Evolutionary conservation across 1,140 invertebrate genomes (phyloP), one percentile per base, ranked within the genome.

Genomic region (Euglossa dilemma): DNA sequence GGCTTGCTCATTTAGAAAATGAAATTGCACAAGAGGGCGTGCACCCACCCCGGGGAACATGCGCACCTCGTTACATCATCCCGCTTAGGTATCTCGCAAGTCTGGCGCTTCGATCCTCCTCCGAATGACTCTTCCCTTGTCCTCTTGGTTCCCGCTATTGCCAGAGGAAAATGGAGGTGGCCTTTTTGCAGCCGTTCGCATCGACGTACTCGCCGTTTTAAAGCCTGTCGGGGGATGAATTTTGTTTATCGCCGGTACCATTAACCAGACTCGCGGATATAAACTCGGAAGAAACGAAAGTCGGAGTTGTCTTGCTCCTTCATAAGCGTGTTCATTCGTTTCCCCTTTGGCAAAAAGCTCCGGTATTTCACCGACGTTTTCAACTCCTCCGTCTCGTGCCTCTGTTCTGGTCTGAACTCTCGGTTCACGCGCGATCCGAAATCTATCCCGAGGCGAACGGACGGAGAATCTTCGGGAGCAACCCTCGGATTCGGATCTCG

Each of bases 1-100:
- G 83, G 87, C 66, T 79, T 71, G 72, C 74, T 89, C 87, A 86
- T 89, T 89, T 90, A 86, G 88, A 89, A 93, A 93, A 92, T 91
- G 91, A 92, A 90, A 91, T 91, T 91, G 87, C 85, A 80, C 80
- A 87, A 89, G 87, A 91, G 92, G 92, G 92, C 92, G 82, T 91
- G 87, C 90, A 91, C 91, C 85, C 83, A 88, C 84, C 85, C 18
- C 83, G 77, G 78, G 69, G 83, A 89, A 87, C 92, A 93, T 93
- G 92, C 92, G 92, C 92, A 92, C 85, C 87, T 81, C 83, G 85
- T 74, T 80, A 83, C 75, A 83, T 85, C 82, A 80, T 79, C 85
- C 88, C 81, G 54, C 57, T 45, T 70, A 83, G 85, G 69, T 85
- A 88, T 74, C 67, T 23, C 87, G 85, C 57, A 74, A 86, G 87